Conservation (phyloP, 2,888 invertebrate genomes). For the Ophion ellenae region DNA sequence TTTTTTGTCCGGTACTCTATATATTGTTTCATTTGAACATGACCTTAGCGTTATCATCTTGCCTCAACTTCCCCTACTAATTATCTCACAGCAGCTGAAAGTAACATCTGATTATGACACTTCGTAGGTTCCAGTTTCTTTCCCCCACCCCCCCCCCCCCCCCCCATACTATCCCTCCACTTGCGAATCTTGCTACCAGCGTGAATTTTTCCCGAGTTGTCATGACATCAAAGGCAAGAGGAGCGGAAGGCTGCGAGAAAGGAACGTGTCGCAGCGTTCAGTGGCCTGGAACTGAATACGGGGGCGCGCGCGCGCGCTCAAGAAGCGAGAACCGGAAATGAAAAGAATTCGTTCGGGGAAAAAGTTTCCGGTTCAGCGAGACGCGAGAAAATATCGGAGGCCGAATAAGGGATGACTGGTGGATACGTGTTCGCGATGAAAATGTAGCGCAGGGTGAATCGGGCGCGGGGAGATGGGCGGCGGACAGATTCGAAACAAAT, state of each 20-base stretch:
- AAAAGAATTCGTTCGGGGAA: constrained; percentile 59
- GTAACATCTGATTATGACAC: too few relatives aligned
- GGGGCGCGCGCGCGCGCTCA: background rate
- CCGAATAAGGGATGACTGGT: constrained; percentile 10
- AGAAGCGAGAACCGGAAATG: constrained; percentile 53
- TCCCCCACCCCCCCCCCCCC: too few relatives aligned
- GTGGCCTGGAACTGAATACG: background rate
- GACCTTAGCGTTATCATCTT: too few relatives aligned
- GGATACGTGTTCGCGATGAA: constrained; percentile 21
- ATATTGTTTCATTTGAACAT: too few relatives aligned
- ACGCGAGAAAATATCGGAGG: constrained; percentile 18
- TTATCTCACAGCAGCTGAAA: too few relatives aligned
- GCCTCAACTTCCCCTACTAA: too few relatives aligned
- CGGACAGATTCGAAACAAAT: constrained; percentile 62
- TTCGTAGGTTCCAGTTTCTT: too few relatives aligned
- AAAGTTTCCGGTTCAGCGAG: constrained; percentile 49
- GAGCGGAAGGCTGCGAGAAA: background rate
- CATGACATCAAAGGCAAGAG: background rate
- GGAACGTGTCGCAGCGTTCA: background rate
- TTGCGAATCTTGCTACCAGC: too few relatives aligned
- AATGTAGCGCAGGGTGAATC: constrained; percentile 4
- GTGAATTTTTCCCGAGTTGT: too few relatives aligned
- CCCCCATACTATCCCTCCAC: too few relatives aligned
- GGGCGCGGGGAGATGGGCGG: background rate
- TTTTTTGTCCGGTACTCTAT: too few relatives aligned